Evolutionary conservation across 2,113 vertebrate species (phyloP).

Genomic region (Chitala chitala): DNA sequence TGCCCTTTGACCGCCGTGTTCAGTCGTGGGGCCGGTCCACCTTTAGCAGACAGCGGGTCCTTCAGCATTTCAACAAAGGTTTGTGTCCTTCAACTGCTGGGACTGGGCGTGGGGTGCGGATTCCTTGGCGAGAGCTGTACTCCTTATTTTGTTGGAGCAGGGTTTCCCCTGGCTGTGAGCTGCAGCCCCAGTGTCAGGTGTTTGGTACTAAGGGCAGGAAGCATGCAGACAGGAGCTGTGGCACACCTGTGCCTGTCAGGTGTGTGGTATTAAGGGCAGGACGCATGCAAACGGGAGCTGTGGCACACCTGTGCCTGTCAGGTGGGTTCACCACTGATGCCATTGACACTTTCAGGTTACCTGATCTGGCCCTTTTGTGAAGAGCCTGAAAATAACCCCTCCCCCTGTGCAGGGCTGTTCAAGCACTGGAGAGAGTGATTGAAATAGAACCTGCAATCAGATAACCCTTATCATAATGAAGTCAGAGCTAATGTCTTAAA

Average conservation of each 20-base stretch:
- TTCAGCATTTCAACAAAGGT: background rate
- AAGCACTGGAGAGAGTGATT: background rate
- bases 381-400: constrained; percentile 28
- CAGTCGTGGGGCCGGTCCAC: background rate
- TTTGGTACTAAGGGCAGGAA: background rate
- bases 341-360: constrained; percentile 20
- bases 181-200: background rate
- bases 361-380: constrained; percentile 17
- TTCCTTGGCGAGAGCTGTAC: background rate
- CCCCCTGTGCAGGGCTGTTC: background rate
- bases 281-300: background rate
- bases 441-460: constrained; percentile 43
- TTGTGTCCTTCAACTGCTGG: background rate
- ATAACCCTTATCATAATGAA: constrained; percentile 53
- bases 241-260: background rate
- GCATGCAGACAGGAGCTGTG: background rate
- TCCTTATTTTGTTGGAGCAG: too few species aligned
- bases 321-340: background rate
- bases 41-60: background rate
- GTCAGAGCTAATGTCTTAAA: constrained; percentile 41
- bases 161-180: background rate
- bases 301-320: background rate
- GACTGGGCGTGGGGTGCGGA: background rate
- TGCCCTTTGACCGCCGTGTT: constrained; percentile 28
- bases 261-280: background rate